Percentiles rank a stretch among this genome's conserved stretches.
Conservation (phyloP, 2,797 vertebrate species). For the Sarcoramphus papa region DNA sequence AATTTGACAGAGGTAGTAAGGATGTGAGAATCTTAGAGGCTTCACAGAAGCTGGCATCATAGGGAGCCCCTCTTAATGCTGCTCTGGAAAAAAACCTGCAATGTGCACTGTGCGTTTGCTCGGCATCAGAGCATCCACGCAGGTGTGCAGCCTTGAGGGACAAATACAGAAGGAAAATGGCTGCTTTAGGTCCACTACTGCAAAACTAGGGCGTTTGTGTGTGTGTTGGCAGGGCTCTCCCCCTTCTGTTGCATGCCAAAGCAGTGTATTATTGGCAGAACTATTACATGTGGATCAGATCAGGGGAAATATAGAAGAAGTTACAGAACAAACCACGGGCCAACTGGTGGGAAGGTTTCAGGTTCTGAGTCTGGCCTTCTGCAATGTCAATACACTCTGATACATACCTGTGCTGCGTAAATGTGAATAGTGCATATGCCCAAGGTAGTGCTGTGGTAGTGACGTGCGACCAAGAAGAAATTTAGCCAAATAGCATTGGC, state of each 20-base stretch:
- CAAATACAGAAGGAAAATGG: background rate
- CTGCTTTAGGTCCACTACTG: background rate
- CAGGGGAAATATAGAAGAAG: background rate
- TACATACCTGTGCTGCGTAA: background rate
- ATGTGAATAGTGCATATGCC: background rate
- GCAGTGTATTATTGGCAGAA: background rate
- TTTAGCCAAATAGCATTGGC: background rate
- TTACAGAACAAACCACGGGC: background rate
- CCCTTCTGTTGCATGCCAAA: background rate
- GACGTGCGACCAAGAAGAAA: background rate
- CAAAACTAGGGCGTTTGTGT: background rate
- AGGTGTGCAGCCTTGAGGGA: background rate
- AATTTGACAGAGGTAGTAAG: background rate
- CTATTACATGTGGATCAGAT: background rate
- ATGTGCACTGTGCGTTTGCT: background rate
- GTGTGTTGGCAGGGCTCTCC: background rate
- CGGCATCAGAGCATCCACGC: background rate
- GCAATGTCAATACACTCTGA: accelerated
- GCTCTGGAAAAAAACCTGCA: background rate
- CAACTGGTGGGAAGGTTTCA: background rate
- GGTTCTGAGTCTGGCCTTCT: background rate
- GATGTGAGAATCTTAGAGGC: background rate
- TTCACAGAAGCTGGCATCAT: background rate
- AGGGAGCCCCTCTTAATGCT: background rate
- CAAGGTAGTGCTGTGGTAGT: background rate